Evolutionary conservation across 2,888 invertebrate genomes (phyloP), one percentile per base, ranked within the genome.

Genomic region (Cepaea hortensis): DNA sequence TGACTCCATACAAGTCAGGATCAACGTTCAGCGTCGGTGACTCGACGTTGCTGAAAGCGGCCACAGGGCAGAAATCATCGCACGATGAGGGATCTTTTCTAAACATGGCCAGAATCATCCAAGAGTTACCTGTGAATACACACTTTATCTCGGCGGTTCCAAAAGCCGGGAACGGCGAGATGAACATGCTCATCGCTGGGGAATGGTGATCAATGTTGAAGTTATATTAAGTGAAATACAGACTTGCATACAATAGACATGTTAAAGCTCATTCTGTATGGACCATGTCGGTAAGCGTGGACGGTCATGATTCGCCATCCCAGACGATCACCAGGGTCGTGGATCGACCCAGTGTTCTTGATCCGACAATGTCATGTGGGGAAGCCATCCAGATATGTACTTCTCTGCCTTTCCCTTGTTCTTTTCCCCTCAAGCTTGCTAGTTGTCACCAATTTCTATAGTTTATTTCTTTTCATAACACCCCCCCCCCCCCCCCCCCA

Each of bases 161-260:
- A 48, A 50, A 73, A 2, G 83, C 83, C 23, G 83, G 83, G 23
- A 83, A 83, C 35, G 73, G 7, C 11, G 83, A 83, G 61, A 75
- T 83, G 75, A 61, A 55, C 83, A 83, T 73, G n/a, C 75, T 83
- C 83, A 83, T 83, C 15, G 83, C 83, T 83, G 75, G 7, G n/a
- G 55, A 80, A 55, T 35, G 11, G 11, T 55, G 55, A 55, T 1
- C 55, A 55, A 55, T 35, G 3, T 55, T 55, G 55, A 55, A 68
- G 68, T 68, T 68, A 68, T n/a, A 7, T 5, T 18, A 20, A 68
- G n/a, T 11, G 13, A 68, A 68, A 18, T 6, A 65, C 9, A 15
- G 13, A 65, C 2, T 15, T 65, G 9, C 9, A 65, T 15, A 65
- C 65, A 65, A 65, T 65, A 65, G 65, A 65, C 35, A 1, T 35